phyloP scores from a whole-genome alignment of 2,113 vertebrate species.

The Ictalurus furcatus region DNA sequence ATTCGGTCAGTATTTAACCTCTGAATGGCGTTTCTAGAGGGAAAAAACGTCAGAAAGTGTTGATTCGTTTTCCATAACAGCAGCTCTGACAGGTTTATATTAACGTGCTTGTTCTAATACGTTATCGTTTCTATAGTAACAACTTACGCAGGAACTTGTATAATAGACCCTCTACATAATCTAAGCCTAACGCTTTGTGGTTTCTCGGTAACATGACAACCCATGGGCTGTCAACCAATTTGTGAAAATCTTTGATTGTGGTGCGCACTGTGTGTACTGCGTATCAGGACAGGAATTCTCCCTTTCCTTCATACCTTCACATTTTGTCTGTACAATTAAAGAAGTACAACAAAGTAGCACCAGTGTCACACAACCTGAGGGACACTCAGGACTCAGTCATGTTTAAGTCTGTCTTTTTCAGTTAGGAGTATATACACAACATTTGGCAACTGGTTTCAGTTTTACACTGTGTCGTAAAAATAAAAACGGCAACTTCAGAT shows the following conservation, averaged over 20 bases:
- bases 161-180: neutral
- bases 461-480: neutral
- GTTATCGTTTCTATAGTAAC: neutral
- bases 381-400: constrained; percentile 29
- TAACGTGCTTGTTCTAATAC: neutral
- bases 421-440: neutral
- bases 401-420: neutral
- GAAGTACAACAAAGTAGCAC: constrained; percentile 68
- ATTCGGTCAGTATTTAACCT: neutral
- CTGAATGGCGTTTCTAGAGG: neutral
- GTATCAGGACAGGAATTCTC: no score
- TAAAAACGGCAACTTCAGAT: neutral
- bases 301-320: constrained; percentile 38
- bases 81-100: neutral
- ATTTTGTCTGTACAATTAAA: constrained; percentile 65
- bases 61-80: neutral
- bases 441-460: neutral
- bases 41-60: neutral
- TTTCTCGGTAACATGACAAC: neutral
- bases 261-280: neutral
- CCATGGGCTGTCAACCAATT: no score
- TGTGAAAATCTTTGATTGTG: neutral
- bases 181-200: neutral
- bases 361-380: constrained; percentile 54
- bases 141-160: neutral